These are phyloP conservation scores for Cyanoramphus novaezelandiae DNA, from an alignment of 2,113 vertebrate genomes.

Conservation along the genomic window DNA sequence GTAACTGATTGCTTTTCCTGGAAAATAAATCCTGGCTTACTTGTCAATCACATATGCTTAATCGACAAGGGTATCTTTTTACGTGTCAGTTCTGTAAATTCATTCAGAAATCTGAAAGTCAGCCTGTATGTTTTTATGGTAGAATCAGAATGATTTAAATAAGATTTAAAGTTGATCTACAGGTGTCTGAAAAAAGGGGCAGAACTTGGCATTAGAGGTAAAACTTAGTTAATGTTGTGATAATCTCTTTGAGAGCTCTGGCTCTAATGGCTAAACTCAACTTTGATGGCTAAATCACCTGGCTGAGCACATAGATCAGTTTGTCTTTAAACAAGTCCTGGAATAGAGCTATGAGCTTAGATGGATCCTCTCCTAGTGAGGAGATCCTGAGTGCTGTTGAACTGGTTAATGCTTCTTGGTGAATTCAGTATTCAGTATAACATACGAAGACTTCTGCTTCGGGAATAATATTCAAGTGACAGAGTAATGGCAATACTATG, in stretches of 20 bases:
- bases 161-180: not conserved
- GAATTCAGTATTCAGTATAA: not conserved
- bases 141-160: not conserved
- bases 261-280: not conserved
- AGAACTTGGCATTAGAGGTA: not conserved
- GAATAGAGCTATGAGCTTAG: not conserved
- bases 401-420: not conserved
- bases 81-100: not conserved
- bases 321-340: not conserved
- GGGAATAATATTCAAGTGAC: not conserved
- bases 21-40: not conserved
- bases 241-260: not conserved
- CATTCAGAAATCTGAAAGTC: not conserved
- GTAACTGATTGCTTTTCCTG: not conserved
- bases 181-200: not conserved
- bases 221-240: not conserved
- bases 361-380: fast-evolving
- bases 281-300: not conserved
- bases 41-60: not conserved
- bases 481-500: not conserved
- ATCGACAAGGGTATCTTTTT: not conserved
- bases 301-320: not conserved
- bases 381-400: not conserved
- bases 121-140: not conserved
- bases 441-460: not conserved